These are phyloP conservation scores for Drosophila hydei DNA, from an alignment of 1,140 invertebrate species.

Conservation along the genomic window DNA sequence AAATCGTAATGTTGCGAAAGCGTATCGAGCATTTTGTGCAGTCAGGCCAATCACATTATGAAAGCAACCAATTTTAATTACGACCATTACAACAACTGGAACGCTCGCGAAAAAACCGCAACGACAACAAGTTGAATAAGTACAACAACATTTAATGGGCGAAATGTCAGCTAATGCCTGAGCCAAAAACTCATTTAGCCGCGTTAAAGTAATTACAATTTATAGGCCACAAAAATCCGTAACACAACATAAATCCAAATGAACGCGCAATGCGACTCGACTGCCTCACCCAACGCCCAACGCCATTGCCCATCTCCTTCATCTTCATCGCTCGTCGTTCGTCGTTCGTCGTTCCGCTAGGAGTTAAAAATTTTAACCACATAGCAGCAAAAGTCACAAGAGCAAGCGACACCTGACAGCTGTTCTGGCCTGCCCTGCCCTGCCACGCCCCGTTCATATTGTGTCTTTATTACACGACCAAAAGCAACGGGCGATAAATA, in stretches of 20 bases:
- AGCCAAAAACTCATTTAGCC: slow-evolving; percentile 77
- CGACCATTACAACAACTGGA: slow-evolving; percentile 64
- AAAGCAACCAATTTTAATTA: slow-evolving; percentile 79
- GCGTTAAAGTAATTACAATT: slow-evolving; percentile 81
- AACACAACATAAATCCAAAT: slow-evolving; percentile 81
- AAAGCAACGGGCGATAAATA: slow-evolving; percentile 76
- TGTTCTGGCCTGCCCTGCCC: neutral
- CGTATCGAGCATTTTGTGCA: slow-evolving; percentile 37
- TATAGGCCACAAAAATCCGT: slow-evolving; percentile 81
- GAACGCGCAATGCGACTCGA: slow-evolving; percentile 43
- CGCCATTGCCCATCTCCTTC: neutral
- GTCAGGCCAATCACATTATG: slow-evolving; percentile 75
- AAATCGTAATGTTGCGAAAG: slow-evolving; percentile 1
- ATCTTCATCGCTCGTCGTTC: neutral
- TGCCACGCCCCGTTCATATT: slow-evolving; percentile 31
- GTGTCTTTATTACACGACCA: slow-evolving; percentile 76
- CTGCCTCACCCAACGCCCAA: too few species aligned
- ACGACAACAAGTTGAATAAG: slow-evolving; percentile 25
- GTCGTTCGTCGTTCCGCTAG: slow-evolving; percentile 18
- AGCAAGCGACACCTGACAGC: slow-evolving; percentile 69
- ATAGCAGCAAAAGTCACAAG: slow-evolving; percentile 52
- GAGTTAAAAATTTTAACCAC: slow-evolving; percentile 80
- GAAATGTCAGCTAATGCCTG: slow-evolving; percentile 63
- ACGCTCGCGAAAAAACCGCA: slow-evolving; percentile 26
- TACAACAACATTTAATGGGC: slow-evolving; percentile 54